Base-by-base conservation (phyloP, 2,113 vertebrate species). In the Argyrosomus japonicus region DNA sequence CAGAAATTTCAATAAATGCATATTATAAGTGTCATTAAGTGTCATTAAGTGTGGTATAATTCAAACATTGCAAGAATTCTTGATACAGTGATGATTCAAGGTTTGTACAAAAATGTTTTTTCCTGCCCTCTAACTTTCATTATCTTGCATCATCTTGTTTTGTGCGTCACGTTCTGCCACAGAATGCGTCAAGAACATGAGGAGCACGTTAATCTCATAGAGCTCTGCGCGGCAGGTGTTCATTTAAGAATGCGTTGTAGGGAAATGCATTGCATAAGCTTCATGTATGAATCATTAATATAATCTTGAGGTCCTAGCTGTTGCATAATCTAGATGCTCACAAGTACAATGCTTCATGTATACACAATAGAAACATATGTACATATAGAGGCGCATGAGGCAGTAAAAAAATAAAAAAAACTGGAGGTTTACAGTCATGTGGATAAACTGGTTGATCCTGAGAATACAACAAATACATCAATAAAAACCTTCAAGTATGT, bases 241-340 rank as follows among this genome's bases (percentile, higher is more conserved):
- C 6, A 88, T 68, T 23, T 48, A 47, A 8, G 15, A 0, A 1
- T 67, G 32, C 25, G 57, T 43, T 9, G 7, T 4, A 45, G 11
- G 60, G 62, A 77, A 69, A 79, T 11, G 10, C 0, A 63, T 54
- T 79, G 58, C 40, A 45, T 51, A 67, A 87, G 64, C 58, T 58
- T 67, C 50, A 57, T 21, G 47, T 68, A 69, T 48, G 73, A 87
- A 73, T 85, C 85, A 88, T 65, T 67, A 64, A 56, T 68, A 68
- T 54, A 36, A 43, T 68, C 58, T 80, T 71, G 18, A 50, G 73
- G 78, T 79, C 48, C 75, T 8, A 69, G 57, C 54, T 58, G 61
- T 77, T 72, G 43, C 45, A 61, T 86, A 84, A 87, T 54, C 19
- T 62, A n/a, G 17, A 77, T 48, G 61, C 45, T 63, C n/a, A 43